Base-by-base conservation (phyloP, 2,888 invertebrate species). In the Agonopterix subpropinquella region DNA sequence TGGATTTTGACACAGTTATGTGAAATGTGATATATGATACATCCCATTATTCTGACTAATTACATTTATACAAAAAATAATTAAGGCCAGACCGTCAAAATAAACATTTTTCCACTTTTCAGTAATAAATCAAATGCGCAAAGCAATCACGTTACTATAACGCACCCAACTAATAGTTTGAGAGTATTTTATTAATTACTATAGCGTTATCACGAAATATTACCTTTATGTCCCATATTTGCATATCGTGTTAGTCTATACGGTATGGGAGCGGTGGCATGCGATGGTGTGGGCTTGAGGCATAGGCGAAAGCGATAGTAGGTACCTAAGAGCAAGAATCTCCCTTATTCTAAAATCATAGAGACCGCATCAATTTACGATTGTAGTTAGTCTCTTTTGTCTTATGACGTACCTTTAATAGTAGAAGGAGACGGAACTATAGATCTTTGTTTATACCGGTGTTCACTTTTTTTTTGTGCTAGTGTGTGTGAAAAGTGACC, bases 101-200 rank as follows among this genome's bases (percentile, higher is more conserved):
- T 18, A 39, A 57, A 57, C 18, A 37, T 39, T 53, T 41, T 28
- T 28, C 5, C 18, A 37, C 37, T 53, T 41, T 28, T 28, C 5
- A 28, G 28, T 48, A 52, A 77, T 77, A 78, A 81, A 80, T 81
- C 76, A 80, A 61, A 59, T 61, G 53, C 50, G 54, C 64, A 59
- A 68, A 71, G 73, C 79, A 79, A 80, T 80, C 80, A 76, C 70
- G 68, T 65, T 70, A 11, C 39, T 39, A 39, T 39, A 13, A 42
- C 73, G 73, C 73, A 67, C 80, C 80, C 81, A 65, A 70, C 18
- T 70, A 70, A 70, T 72, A 65, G 68, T 70, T 58, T 57, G 71
- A 77, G 73, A 79, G 78, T 84, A 86, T 86, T 85, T 84, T 87
- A 85, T 87, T 88, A 88, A 87, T 88, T 86, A 88, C 85, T 58